Percentiles rank a stretch among this genome's conserved stretches.
Evolutionary conservation across 2,888 invertebrate species (phyloP).

Genomic region (Creontiades dilutus): DNA sequence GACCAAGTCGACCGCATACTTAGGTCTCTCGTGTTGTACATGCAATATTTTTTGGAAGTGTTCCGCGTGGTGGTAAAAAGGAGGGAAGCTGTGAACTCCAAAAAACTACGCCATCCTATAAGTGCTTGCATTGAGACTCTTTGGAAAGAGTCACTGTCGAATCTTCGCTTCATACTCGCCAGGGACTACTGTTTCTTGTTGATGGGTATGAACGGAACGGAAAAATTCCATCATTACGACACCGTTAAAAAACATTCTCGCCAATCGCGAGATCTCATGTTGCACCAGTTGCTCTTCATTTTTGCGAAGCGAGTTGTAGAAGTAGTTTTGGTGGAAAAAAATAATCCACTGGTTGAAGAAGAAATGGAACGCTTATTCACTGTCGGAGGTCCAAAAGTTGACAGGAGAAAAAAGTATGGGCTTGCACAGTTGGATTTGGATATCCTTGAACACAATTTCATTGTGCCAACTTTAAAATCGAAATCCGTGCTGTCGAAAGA

Average conservation of each 20-base stretch:
- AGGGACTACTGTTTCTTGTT: slow-evolving; percentile 62
- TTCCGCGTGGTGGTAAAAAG: slow-evolving; percentile 57
- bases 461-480: slow-evolving; percentile 31
- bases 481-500: slow-evolving; percentile 54
- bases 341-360: slow-evolving; percentile 60
- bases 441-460: slow-evolving; percentile 59
- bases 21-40: slow-evolving; percentile 66
- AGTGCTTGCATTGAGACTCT: slow-evolving; percentile 43
- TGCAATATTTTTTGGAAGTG: slow-evolving; percentile 66
- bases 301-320: slow-evolving; percentile 62
- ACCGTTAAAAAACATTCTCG: slow-evolving; percentile 23
- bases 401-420: slow-evolving; percentile 62
- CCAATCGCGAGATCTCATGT: slow-evolving; percentile 49
- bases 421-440: slow-evolving; percentile 53
- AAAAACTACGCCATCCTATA: slow-evolving; percentile 67
- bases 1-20: slow-evolving; percentile 64
- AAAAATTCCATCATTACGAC: slow-evolving; percentile 60
- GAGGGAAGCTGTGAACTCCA: slow-evolving; percentile 50
- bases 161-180: slow-evolving; percentile 61
- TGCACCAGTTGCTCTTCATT: slow-evolving; percentile 59
- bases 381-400: slow-evolving; percentile 38
- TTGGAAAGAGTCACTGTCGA: slow-evolving; percentile 64
- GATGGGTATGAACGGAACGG: slow-evolving; percentile 45
- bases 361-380: slow-evolving; percentile 66
- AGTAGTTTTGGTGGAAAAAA: slow-evolving; percentile 62